Evolutionary conservation across 1,140 invertebrate species (phyloP).

Genomic region (Drosophila nasuta): DNA sequence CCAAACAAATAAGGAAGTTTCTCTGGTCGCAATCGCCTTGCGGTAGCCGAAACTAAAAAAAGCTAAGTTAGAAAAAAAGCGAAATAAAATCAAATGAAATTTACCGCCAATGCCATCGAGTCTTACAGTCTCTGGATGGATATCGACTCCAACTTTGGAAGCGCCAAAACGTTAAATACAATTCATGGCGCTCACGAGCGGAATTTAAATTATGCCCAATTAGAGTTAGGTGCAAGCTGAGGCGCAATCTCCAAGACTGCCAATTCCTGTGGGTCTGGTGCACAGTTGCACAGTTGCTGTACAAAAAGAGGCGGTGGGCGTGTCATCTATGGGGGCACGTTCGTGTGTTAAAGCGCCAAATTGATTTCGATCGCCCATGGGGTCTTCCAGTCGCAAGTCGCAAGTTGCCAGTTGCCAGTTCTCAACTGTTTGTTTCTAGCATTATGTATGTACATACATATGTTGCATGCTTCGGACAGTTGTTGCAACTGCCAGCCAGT

Average conservation of each 20-base stretch:
- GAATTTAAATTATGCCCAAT: conserved; percentile 84
- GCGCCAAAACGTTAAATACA: conserved; percentile 83
- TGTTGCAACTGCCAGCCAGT: conserved; percentile 43
- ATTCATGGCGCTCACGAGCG: conserved; percentile 81
- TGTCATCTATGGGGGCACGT: conserved; percentile 70
- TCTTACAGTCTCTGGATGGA: conserved; percentile 41
- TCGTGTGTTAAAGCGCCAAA: conserved; percentile 82
- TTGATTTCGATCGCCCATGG: conserved; percentile 81
- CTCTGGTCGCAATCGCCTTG: conserved; percentile 42
- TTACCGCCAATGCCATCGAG: conserved; percentile 61
- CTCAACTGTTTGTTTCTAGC: conserved; percentile 19
- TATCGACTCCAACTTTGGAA: conserved; percentile 67
- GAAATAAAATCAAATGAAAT: conserved; percentile 82
- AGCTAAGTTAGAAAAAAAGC: conserved; percentile 31
- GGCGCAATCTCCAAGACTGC: conserved; percentile 30
- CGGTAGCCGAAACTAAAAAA: conserved; percentile 33
- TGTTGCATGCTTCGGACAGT: conserved; percentile 17
- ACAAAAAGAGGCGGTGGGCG: conserved; percentile 62
- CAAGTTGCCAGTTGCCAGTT: conserved; percentile 12
- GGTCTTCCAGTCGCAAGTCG: conserved; percentile 27
- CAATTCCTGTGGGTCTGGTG: conserved; percentile 71
- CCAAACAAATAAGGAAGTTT: conserved; percentile 73
- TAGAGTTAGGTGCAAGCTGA: conserved; percentile 77
- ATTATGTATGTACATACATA: conserved; percentile 39
- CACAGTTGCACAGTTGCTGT: conserved; percentile 35